Conservation (phyloP, 1,140 invertebrate species). For the Drosophila neocordata region DNA sequence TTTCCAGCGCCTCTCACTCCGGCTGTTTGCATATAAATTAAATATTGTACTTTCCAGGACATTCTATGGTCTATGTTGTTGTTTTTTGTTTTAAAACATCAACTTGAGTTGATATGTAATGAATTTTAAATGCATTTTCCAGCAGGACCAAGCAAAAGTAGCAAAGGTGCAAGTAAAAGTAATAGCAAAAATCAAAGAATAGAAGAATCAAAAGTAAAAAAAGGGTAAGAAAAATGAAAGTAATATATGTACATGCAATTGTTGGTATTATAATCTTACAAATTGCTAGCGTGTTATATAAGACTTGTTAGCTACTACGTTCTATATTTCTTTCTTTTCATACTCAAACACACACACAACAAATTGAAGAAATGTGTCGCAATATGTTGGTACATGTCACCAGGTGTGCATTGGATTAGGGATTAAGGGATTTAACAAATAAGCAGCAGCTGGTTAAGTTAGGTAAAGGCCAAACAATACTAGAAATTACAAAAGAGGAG, state of each 20-base stretch:
- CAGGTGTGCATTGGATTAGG: slow-evolving; percentile 1
- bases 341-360: neutral
- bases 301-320: neutral
- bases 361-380: neutral
- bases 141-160: no score
- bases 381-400: slow-evolving; percentile 2
- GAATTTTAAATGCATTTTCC: slow-evolving; percentile 69
- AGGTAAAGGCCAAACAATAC: neutral
- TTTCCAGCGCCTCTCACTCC: slow-evolving; percentile 6
- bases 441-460: neutral
- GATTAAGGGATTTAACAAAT: slow-evolving; percentile 7
- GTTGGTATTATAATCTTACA: neutral
- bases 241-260: neutral
- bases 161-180: no score
- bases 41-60: slow-evolving; percentile 56
- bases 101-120: slow-evolving; percentile 49
- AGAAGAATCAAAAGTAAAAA: neutral
- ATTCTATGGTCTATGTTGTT: neutral
- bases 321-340: neutral
- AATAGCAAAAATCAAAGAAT: neutral
- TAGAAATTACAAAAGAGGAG: neutral
- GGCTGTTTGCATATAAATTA: slow-evolving; percentile 52
- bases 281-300: neutral
- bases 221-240: no score
- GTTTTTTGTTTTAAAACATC: neutral